Conservation (phyloP, 2,797 vertebrate species). For the Cynodonichthys magdalenae region DNA sequence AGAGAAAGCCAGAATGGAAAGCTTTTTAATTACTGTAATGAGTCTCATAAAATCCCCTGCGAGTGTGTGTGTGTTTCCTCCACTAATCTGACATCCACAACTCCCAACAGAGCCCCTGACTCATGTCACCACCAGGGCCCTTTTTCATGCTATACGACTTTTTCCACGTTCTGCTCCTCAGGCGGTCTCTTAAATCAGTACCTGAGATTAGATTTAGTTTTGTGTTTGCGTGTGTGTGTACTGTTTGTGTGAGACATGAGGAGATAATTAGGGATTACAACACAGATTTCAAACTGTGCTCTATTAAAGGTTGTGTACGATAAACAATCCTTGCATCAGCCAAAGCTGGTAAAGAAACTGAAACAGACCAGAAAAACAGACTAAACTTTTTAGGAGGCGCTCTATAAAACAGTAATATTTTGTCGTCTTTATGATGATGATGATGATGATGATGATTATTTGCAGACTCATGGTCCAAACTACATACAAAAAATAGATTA, state of each 20-base stretch:
- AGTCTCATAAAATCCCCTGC: slow-evolving; percentile 41
- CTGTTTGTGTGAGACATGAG: slow-evolving; percentile 48
- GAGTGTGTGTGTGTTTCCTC: slow-evolving; percentile 36
- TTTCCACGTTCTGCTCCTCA: slow-evolving; percentile 11
- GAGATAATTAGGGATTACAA: slow-evolving; percentile 73
- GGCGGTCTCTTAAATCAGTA: slow-evolving; percentile 12
- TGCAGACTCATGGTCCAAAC: no score
- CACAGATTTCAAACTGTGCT: slow-evolving; percentile 42
- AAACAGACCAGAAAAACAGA: slow-evolving; percentile 18
- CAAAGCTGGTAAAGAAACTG: slow-evolving; percentile 30
- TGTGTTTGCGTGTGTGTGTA: slow-evolving; percentile 13
- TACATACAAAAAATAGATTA: no score
- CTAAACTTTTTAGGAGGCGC: slow-evolving; percentile 9
- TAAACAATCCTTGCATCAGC: slow-evolving; percentile 60
- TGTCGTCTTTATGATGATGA: no score
- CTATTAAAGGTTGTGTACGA: slow-evolving; percentile 60
- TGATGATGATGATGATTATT: no score
- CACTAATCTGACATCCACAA: slow-evolving; percentile 30
- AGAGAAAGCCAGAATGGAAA: slow-evolving; percentile 29
- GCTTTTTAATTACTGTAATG: slow-evolving; percentile 67
- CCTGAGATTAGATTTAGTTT: slow-evolving; percentile 12
- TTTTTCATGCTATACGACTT: slow-evolving; percentile 26
- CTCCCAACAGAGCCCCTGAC: slow-evolving; percentile 48
- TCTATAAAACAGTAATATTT: background rate
- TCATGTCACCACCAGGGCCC: slow-evolving; percentile 33